A percentile compares a stretch with the other conserved stretches of the same genome.
phyloP scores from a whole-genome alignment of 2,113 vertebrate species.

The Phaethornis superciliosus region DNA sequence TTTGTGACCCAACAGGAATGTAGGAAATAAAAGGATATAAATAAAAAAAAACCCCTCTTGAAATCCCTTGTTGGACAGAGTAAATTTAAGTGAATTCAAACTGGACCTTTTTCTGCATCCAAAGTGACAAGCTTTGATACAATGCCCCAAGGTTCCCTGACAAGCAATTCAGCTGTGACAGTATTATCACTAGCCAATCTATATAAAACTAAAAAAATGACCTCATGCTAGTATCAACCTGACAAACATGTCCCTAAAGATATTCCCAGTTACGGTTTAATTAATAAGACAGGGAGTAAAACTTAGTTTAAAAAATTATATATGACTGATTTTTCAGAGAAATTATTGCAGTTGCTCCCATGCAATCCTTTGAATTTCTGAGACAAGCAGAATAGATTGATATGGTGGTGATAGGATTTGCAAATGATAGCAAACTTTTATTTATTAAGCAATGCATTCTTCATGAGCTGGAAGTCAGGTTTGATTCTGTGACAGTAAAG shows the following conservation, averaged over 20 bases:
- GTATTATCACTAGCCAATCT: slow-evolving; percentile 10
- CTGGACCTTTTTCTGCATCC: background rate
- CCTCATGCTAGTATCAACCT: slow-evolving; percentile 10
- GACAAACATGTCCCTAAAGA: slow-evolving; percentile 31
- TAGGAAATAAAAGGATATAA: background rate
- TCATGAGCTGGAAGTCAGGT: background rate
- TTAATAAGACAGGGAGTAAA: slow-evolving; percentile 56
- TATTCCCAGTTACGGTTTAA: slow-evolving; percentile 28
- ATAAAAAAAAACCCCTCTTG: background rate
- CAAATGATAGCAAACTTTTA: background rate
- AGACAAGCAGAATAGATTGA: background rate
- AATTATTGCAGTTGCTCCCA: slow-evolving; percentile 45
- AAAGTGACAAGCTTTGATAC: background rate
- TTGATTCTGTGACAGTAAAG: background rate
- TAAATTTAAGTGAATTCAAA: background rate
- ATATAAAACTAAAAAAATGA: slow-evolving; percentile 43
- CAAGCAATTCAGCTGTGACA: slow-evolving; percentile 43
- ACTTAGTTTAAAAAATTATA: slow-evolving; percentile 15
- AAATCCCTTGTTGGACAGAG: background rate
- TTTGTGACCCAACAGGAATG: background rate
- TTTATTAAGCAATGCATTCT: background rate
- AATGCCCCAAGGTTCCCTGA: background rate
- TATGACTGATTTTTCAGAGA: background rate
- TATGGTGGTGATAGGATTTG: background rate
- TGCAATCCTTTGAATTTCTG: background rate